These are phyloP conservation scores for Casuarius casuarius DNA, from an alignment of 2,113 vertebrate genomes.

Conservation along the genomic window DNA sequence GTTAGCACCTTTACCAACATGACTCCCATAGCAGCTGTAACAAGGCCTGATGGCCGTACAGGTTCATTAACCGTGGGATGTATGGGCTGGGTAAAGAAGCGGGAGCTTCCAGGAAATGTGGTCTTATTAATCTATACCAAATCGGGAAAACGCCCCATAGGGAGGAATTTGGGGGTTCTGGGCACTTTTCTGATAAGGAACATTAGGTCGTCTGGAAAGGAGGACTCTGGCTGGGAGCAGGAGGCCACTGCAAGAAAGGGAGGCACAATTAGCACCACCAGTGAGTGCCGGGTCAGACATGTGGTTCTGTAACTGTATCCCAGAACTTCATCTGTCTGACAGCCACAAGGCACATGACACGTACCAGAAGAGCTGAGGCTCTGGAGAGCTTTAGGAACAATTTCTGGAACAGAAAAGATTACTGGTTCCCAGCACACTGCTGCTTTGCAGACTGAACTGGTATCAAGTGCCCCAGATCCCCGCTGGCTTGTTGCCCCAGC, in stretches of 20 bases:
- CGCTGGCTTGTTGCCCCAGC: not conserved
- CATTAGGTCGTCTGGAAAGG: not conserved
- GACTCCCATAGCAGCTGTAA: not conserved
- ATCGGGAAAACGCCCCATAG: not conserved
- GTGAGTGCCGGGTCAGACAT: not conserved
- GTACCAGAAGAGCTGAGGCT: not conserved
- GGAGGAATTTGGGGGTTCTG: not conserved
- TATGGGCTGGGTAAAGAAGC: not conserved
- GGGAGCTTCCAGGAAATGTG: not conserved
- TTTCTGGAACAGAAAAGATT: not conserved
- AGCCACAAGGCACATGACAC: not conserved
- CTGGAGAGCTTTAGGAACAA: not conserved
- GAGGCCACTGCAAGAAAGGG: not conserved
- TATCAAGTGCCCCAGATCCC: not conserved
- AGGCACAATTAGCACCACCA: not conserved
- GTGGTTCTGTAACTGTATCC: not conserved
- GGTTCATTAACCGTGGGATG: not conserved
- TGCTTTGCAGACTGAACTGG: not conserved
- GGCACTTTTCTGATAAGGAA: not conserved
- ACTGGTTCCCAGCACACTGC: no score
- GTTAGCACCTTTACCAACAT: not conserved
- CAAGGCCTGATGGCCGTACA: rapidly evolving
- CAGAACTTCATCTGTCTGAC: not conserved
- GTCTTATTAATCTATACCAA: not conserved
- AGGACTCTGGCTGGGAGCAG: not conserved